Percentiles rank a stretch among this genome's conserved stretches.
phyloP scores from a whole-genome alignment of 1,140 invertebrate species.

The Conus ventricosus region DNA sequence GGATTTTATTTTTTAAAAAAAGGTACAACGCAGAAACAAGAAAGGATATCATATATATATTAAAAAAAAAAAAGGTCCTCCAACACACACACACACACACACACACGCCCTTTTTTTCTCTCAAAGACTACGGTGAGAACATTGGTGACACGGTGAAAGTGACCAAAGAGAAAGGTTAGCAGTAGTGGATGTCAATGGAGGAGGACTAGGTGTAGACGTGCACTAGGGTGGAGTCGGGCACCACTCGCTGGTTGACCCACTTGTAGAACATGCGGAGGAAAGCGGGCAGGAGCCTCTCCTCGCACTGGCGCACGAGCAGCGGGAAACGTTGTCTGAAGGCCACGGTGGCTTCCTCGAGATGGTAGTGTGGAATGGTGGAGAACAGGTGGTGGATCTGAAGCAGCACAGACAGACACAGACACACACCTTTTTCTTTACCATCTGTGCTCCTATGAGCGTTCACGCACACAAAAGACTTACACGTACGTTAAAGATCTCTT shows the following conservation, averaged over 20 bases:
- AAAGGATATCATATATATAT: neutral
- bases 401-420: neutral
- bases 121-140: neutral
- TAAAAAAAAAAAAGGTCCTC: neutral
- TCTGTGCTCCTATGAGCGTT: too few species aligned
- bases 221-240: conserved; percentile 52
- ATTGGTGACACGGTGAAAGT: neutral
- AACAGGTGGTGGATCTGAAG: conserved; percentile 76
- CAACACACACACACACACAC: neutral
- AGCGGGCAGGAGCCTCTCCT: conserved; percentile 57
- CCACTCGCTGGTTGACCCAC: conserved; percentile 55
- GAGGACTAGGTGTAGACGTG: conserved; percentile 54
- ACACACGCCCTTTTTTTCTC: neutral
- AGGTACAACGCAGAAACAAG: neutral
- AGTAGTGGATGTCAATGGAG: neutral
- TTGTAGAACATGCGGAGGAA: conserved; percentile 65
- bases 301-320: conserved; percentile 53
- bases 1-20: neutral
- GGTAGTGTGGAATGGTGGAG: conserved; percentile 75
- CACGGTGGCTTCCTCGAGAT: conserved; percentile 73
- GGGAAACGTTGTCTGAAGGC: conserved; percentile 64
- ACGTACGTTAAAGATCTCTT: too few species aligned
- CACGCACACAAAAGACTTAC: too few species aligned
- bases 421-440: too few species aligned
- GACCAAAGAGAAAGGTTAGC: neutral